Evolutionary conservation across 2,797 vertebrate genomes (phyloP), one percentile per base, ranked within the genome.

Genomic region (Spatula versicolor): DNA sequence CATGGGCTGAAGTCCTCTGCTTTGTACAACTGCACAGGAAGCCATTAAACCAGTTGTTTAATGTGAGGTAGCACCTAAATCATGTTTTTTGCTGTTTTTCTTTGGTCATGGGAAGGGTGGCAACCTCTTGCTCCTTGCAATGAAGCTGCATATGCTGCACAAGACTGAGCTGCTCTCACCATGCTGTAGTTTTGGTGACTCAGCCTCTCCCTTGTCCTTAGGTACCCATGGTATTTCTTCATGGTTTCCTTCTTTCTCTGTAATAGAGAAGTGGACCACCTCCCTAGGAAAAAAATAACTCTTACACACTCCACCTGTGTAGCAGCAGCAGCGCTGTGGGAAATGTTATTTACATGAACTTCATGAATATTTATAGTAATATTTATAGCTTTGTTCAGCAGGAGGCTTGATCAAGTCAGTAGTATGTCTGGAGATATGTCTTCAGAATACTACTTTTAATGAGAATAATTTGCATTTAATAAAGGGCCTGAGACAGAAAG

Each of bases 281-380:
- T 52, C 33, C 69, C 3, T 7, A 6, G 48, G 72, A 83, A 48
- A 48, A 48, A 85, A 87, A 60, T 21, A 45, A 17, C 45, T 30
- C 11, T 83, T 68, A 58, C 10, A 0, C 33, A 4, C 82, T 92
- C 50, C 80, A 97, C 95, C 95, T 96, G 66, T 72, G 69, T n/a
- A 95, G 81, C 83, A 94, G 64, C 84, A 78, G 60, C 88, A 82
- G 63, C 94, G 33, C 95, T 66, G 88, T 92, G 31, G 95, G 95
- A 87, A 86, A 91, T 28, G 86, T 78, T 96, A 97, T 96, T 96
- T 97, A 96, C 94, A 83, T 81, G 93, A 96, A 89, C 41, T 92
- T 95, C 95, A 96, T 97, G 96, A 97, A 97, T 97, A 97, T 97
- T 97, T 96, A 96, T 95, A 71, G 64, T 50, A 85, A 93, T 95